Evolutionary conservation across 2,888 invertebrate species (phyloP).

Genomic region (Rhingia campestris): DNA sequence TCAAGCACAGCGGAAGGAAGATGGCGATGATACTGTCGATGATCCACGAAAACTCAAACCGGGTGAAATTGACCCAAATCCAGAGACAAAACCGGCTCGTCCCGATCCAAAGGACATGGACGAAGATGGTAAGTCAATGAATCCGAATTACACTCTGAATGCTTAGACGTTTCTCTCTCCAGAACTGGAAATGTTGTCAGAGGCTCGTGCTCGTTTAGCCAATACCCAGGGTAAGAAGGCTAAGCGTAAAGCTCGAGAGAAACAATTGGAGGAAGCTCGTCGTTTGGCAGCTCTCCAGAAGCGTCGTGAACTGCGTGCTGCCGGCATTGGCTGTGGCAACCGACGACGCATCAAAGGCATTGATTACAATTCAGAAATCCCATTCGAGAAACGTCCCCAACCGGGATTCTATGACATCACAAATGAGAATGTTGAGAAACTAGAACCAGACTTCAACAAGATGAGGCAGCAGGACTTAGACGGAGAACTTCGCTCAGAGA

Average conservation of each 20-base stretch:
- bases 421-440: slow-evolving; percentile 93
- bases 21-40: slow-evolving; percentile 94
- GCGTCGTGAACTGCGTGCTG: slow-evolving; percentile 97
- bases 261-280: slow-evolving; percentile 98
- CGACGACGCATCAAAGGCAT: slow-evolving; percentile 90
- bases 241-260: slow-evolving; percentile 97
- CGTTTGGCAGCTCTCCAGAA: slow-evolving; percentile 98
- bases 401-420: slow-evolving; percentile 97
- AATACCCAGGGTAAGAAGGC: slow-evolving; percentile 98
- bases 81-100: slow-evolving; percentile 99
- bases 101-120: slow-evolving; percentile 99
- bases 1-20: slow-evolving; percentile 98
- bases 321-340: slow-evolving; percentile 89
- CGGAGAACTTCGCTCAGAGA: slow-evolving; percentile 94
- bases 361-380: slow-evolving; percentile 98
- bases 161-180: slow-evolving; percentile 53
- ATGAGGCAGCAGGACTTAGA: slow-evolving; percentile 96
- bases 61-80: slow-evolving; percentile 99
- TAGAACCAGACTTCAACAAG: slow-evolving; percentile 94
- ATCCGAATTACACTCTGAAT: neutral
- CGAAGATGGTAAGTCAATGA: slow-evolving; percentile 91
- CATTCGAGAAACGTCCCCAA: slow-evolving; percentile 97
- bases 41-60: slow-evolving; percentile 99
- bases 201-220: slow-evolving; percentile 98
- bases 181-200: slow-evolving; percentile 99